phyloP scores from a whole-genome alignment of 2,797 vertebrate genomes.

The Phataginus tetradactyla region DNA sequence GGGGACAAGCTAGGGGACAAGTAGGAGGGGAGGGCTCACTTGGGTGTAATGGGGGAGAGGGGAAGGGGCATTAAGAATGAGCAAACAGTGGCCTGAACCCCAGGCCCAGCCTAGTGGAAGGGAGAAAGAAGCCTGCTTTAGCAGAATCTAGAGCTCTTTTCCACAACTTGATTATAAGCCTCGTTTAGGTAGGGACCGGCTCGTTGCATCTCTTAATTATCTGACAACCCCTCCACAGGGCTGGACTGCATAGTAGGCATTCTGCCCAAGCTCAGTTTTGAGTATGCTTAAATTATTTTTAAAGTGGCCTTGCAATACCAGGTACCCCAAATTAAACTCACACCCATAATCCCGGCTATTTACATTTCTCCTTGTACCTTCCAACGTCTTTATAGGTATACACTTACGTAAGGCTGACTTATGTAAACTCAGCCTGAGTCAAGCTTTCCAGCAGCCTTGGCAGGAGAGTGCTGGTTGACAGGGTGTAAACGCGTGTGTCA shows the following conservation, averaged over 20 bases:
- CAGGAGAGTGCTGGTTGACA: not conserved
- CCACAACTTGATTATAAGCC: not conserved
- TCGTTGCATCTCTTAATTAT: constrained; percentile 68
- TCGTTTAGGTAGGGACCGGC: not conserved
- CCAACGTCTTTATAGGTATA: constrained; percentile 40
- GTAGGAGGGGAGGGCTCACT: not conserved
- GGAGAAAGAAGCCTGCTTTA: not conserved
- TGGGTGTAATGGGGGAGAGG: not conserved
- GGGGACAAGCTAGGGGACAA: not conserved
- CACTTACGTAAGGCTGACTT: constrained; percentile 65
- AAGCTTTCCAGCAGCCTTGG: constrained; percentile 16
- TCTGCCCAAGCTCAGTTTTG: constrained; percentile 50
- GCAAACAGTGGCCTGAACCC: not conserved
- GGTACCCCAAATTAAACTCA: constrained; percentile 60
- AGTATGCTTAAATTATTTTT: constrained; percentile 50
- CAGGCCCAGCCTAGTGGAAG: not conserved
- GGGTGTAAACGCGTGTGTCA: not conserved
- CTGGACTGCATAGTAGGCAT: constrained; percentile 27
- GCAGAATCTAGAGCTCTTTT: not conserved
- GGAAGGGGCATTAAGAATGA: not conserved
- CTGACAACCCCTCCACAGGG: constrained; percentile 64
- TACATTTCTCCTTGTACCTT: constrained; percentile 63
- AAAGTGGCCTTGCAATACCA: constrained; percentile 31
- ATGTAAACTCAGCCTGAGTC: constrained; percentile 54
- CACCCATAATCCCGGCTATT: constrained; percentile 62